A percentile compares a stretch with the other conserved stretches of the same genome.
Evolutionary conservation across 2,888 invertebrate genomes (phyloP).

Genomic region (Troglohyphantes excavatus): DNA sequence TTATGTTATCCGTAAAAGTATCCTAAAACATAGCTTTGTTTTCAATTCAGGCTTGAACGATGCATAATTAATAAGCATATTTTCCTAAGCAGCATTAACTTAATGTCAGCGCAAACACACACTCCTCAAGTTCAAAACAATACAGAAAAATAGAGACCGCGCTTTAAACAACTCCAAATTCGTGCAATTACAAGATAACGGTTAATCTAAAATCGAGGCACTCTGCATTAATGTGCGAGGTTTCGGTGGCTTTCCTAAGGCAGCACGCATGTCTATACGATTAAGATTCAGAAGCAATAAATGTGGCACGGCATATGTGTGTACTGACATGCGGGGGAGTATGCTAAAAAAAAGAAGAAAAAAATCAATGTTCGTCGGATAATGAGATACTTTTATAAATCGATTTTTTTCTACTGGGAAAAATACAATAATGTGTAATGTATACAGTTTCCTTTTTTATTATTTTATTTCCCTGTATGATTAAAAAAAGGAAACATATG

Average conservation of each 20-base stretch:
- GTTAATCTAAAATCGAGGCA: slow-evolving; percentile 27
- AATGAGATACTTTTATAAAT: slow-evolving; percentile 77
- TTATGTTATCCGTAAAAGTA: no score
- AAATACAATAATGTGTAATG: slow-evolving; percentile 74
- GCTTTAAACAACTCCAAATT: slow-evolving; percentile 36
- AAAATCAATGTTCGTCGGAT: slow-evolving; percentile 46
- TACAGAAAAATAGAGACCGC: no score
- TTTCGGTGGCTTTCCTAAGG: slow-evolving; percentile 25
- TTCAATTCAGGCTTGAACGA: no score
- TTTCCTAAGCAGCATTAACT: no score
- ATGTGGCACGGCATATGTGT: slow-evolving; percentile 65
- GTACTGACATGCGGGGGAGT: slow-evolving; percentile 73
- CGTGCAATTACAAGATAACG: slow-evolving; percentile 28
- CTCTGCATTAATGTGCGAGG: slow-evolving; percentile 12
- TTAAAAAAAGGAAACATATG: slow-evolving; percentile 74
- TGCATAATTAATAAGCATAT: no score
- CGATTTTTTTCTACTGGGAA: slow-evolving; percentile 69
- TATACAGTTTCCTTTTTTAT: slow-evolving; percentile 57
- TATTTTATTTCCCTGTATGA: slow-evolving; percentile 60
- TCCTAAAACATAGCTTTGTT: no score
- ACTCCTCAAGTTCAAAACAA: no score
- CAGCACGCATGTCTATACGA: slow-evolving; percentile 63
- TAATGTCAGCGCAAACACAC: no score
- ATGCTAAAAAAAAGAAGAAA: slow-evolving; percentile 31
- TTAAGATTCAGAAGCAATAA: slow-evolving; percentile 69